These are phyloP conservation scores for Neoarius graeffei DNA, from an alignment of 2,113 vertebrate species.

Conservation along the genomic window DNA sequence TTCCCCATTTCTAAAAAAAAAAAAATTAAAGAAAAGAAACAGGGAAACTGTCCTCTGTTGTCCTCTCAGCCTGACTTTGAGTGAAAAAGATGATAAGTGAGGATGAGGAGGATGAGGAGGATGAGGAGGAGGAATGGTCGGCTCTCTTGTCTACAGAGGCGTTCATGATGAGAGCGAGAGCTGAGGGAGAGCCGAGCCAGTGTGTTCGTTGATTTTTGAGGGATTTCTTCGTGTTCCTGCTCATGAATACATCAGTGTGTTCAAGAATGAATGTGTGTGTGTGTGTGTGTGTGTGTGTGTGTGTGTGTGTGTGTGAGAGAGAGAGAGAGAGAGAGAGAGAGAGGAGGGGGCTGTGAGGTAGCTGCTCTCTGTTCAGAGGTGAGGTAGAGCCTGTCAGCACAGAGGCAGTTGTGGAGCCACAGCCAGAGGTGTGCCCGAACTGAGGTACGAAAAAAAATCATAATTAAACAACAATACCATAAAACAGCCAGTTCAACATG, in stretches of 20 bases:
- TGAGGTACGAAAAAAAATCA: constrained; percentile 71
- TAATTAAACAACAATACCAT: constrained; percentile 55
- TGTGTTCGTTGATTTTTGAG: constrained; percentile 38
- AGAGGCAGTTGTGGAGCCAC: constrained; percentile 70
- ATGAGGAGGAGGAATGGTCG: constrained; percentile 59
- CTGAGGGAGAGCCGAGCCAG: constrained; percentile 54
- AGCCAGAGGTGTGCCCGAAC: constrained; percentile 72
- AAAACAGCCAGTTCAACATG: constrained; percentile 53
- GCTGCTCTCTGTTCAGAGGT: constrained; percentile 78
- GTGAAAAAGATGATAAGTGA: constrained; percentile 1
- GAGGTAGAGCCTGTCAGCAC: constrained; percentile 80
- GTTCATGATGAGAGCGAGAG: constrained; percentile 67
- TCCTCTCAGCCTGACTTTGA: constrained; percentile 53
- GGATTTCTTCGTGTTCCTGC: constrained; percentile 50
- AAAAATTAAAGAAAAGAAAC: constrained; percentile 18
- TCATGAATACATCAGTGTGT: constrained; percentile 37
- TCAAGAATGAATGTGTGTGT: constrained; percentile 51
- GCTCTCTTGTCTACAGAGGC: constrained; percentile 79
- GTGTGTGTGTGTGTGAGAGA: background rate
- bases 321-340: background rate
- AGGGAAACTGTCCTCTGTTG: constrained; percentile 55
- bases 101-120: constrained; percentile 44
- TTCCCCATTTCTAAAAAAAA: constrained; percentile 12
- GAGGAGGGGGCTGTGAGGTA: constrained; percentile 65
- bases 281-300: constrained; percentile 48